A percentile compares a stretch with the other conserved stretches of the same genome.
These are phyloP conservation scores for Arctia plantaginis DNA, from an alignment of 2,888 invertebrate species.

Conservation along the genomic window DNA sequence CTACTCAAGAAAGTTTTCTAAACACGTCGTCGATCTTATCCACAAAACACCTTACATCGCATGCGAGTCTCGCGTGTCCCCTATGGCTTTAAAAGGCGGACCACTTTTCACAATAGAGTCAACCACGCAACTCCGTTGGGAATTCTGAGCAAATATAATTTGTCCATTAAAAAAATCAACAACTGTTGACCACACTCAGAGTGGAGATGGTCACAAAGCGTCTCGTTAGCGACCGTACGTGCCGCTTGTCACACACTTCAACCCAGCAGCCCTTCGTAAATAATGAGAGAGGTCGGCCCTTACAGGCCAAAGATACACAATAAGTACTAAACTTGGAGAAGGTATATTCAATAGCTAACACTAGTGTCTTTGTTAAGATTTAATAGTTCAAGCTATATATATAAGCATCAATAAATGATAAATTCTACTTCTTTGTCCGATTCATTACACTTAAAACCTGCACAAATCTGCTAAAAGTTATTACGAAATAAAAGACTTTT, in stretches of 20 bases:
- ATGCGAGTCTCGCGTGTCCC: constrained; percentile 69
- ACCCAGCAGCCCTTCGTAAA: constrained; percentile 85
- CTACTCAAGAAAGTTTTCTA: constrained; percentile 44
- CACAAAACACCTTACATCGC: constrained; percentile 66
- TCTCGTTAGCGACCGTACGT: constrained; percentile 86
- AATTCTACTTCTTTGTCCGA: background rate
- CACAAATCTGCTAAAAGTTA: background rate
- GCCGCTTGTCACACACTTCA: constrained; percentile 85
- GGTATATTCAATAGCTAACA: constrained; percentile 45
- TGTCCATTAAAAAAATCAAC: constrained; percentile 85
- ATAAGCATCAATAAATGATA: background rate
- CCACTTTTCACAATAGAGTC: constrained; percentile 67
- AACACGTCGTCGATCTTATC: constrained; percentile 43
- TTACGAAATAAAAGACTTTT: background rate
- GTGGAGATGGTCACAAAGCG: constrained; percentile 84
- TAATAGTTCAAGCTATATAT: background rate
- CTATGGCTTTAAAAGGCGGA: constrained; percentile 75
- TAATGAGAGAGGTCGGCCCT: constrained; percentile 82
- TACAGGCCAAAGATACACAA: constrained; percentile 58
- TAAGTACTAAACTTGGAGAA: constrained; percentile 59
- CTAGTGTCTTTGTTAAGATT: constrained; percentile 5
- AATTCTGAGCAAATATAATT: constrained; percentile 79
- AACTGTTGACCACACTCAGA: constrained; percentile 80
- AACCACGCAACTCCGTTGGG: constrained; percentile 68
- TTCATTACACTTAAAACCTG: background rate